These are phyloP conservation scores for Psylliodes chrysocephalus DNA, from an alignment of 2,888 invertebrate species.

Conservation along the genomic window DNA sequence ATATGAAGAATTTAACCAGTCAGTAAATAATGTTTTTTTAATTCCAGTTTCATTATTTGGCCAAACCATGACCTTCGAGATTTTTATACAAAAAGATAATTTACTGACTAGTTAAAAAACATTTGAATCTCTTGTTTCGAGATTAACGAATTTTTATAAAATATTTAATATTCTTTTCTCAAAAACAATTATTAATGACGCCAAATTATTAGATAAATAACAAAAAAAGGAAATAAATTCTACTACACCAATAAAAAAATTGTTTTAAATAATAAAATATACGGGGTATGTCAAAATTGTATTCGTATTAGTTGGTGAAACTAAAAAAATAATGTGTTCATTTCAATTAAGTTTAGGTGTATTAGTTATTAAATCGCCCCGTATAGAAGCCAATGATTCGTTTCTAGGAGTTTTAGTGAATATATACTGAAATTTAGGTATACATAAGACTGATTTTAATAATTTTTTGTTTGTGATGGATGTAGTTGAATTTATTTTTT, in stretches of 20 bases:
- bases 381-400: not conserved
- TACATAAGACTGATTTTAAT: conserved; percentile 1
- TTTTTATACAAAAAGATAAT: not conserved
- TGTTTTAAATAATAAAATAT: not conserved
- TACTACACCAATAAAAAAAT: not conserved
- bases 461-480: not conserved
- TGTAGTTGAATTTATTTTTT: conserved; percentile 6
- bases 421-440: not conserved
- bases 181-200: not conserved
- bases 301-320: not conserved
- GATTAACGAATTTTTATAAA: conserved; percentile 4
- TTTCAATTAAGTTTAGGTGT: not conserved
- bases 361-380: not conserved
- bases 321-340: not conserved
- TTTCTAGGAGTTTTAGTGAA: not conserved
- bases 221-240: not conserved
- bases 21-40: not conserved
- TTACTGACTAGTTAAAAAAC: conserved; percentile 1
- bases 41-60: too few species aligned
- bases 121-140: conserved; percentile 3
- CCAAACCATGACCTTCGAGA: too few species aligned
- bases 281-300: not conserved
- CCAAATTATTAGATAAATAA: not conserved
- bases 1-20: conserved; percentile 4
- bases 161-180: not conserved